Percentiles rank a stretch among this genome's conserved stretches.
These are phyloP conservation scores for Listrodromus nycthemerus DNA, from an alignment of 2,888 invertebrate species.

Conservation along the genomic window DNA sequence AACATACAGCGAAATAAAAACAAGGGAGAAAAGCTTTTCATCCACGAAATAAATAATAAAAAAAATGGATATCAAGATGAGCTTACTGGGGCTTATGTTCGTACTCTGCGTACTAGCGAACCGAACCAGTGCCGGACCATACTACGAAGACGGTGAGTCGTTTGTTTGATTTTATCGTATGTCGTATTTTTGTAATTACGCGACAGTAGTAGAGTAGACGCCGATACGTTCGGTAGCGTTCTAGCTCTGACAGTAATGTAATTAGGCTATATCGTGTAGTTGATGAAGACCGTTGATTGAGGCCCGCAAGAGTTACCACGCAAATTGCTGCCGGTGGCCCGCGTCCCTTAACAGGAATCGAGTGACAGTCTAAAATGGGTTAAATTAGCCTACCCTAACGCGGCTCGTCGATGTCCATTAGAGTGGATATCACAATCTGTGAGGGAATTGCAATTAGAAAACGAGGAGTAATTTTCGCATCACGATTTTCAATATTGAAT, in stretches of 20 bases:
- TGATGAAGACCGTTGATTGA: slow-evolving; percentile 41
- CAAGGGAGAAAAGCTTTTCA: neutral
- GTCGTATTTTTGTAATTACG: slow-evolving; percentile 14
- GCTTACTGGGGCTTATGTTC: slow-evolving; percentile 76
- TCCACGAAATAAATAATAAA: neutral
- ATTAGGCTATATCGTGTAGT: slow-evolving; percentile 27
- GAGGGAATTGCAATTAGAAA: slow-evolving; percentile 1
- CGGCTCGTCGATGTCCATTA: slow-evolving; percentile 1
- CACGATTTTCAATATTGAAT: neutral
- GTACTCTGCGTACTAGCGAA: slow-evolving; percentile 74
- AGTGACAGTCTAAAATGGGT: slow-evolving; percentile 11
- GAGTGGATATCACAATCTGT: no score
- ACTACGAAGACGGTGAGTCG: slow-evolving; percentile 81
- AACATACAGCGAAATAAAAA: neutral
- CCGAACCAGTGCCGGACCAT: slow-evolving; percentile 76
- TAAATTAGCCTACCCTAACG: slow-evolving; percentile 23
- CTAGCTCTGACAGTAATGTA: neutral
- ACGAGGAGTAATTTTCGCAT: neutral
- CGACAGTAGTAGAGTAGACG: neutral
- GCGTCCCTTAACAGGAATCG: slow-evolving; percentile 40
- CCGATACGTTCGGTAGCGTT: neutral
- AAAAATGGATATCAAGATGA: slow-evolving; percentile 76
- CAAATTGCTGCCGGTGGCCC: slow-evolving; percentile 11
- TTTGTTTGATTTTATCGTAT: slow-evolving; percentile 13
- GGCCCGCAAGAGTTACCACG: neutral